A percentile compares a stretch with the other conserved stretches of the same genome.
These are phyloP conservation scores for Lasioglossum figueresi DNA, from an alignment of 2,888 invertebrate genomes.

Conservation along the genomic window DNA sequence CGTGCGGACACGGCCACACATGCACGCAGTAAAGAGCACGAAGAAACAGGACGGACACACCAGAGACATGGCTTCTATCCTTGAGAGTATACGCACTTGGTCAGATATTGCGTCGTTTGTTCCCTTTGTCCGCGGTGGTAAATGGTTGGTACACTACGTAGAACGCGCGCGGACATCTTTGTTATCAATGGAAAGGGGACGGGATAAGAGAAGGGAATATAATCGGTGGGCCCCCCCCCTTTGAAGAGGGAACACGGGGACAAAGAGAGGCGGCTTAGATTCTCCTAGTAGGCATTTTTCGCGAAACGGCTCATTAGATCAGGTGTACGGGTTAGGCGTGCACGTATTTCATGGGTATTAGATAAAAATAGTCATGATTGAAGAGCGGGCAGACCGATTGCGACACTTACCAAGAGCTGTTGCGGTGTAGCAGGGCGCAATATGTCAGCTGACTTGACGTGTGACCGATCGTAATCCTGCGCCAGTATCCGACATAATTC, in stretches of 20 bases:
- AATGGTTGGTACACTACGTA: slow-evolving; percentile 16
- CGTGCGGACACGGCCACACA: slow-evolving; percentile 44
- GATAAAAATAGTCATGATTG: slow-evolving; percentile 73
- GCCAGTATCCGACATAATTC: slow-evolving; percentile 83
- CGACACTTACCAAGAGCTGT: slow-evolving; percentile 82
- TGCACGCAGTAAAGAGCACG: slow-evolving; percentile 48
- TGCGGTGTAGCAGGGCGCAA: slow-evolving; percentile 84
- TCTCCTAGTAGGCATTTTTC: not conserved
- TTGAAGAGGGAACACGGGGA: slow-evolving; percentile 27
- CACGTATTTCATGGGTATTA: slow-evolving; percentile 48
- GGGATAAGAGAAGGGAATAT: slow-evolving; percentile 30
- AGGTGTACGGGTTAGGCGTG: not conserved
- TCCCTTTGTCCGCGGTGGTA: slow-evolving; percentile 51
- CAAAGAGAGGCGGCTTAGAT: slow-evolving; percentile 19
- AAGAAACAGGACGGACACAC: slow-evolving; percentile 59
- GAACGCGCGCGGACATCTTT: slow-evolving; percentile 34
- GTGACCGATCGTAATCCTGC: slow-evolving; percentile 82
- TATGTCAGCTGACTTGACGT: slow-evolving; percentile 84
- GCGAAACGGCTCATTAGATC: not conserved
- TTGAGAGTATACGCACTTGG: slow-evolving; percentile 64
- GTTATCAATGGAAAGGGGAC: slow-evolving; percentile 27
- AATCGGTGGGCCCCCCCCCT: slow-evolving; percentile 7
- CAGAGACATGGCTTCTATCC: slow-evolving; percentile 69
- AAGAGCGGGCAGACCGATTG: slow-evolving; percentile 59
- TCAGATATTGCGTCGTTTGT: slow-evolving; percentile 67